Evolutionary conservation across 2,888 invertebrate genomes (phyloP).

Genomic region (Melolontha melolontha): DNA sequence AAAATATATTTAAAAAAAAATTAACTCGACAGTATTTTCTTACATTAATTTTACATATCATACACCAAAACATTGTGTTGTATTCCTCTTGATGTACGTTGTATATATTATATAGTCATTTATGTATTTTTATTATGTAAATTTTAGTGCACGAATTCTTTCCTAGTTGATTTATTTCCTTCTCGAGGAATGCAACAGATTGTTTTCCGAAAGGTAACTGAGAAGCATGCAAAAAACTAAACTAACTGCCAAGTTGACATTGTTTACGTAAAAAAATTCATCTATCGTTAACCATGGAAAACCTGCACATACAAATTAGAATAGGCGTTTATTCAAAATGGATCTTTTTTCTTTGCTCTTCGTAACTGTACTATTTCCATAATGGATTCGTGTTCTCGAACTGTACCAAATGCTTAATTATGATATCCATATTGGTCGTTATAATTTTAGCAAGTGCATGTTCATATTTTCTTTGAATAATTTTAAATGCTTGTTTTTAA

Average conservation of each 20-base stretch:
- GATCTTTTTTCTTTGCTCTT: slow-evolving; percentile 35
- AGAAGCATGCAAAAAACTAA: slow-evolving; percentile 32
- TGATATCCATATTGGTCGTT: slow-evolving; percentile 20
- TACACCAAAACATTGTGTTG: slow-evolving; percentile 17
- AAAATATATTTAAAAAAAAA: slow-evolving; percentile 36
- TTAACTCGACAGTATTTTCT: slow-evolving; percentile 44
- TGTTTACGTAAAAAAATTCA: slow-evolving; percentile 47
- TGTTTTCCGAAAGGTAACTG: slow-evolving; percentile 22
- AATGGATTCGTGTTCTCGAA: slow-evolving; percentile 27
- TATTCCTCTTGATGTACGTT: slow-evolving; percentile 21
- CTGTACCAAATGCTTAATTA: slow-evolving; percentile 32
- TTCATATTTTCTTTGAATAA: slow-evolving; percentile 10
- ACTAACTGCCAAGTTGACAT: slow-evolving; percentile 40
- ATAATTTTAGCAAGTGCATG: slow-evolving; percentile 19
- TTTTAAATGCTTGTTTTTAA: slow-evolving; percentile 31
- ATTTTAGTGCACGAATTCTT: slow-evolving; percentile 37
- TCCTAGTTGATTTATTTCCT: slow-evolving; percentile 28
- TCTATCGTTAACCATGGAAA: slow-evolving; percentile 51
- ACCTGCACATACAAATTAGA: slow-evolving; percentile 44
- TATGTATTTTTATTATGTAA: slow-evolving; percentile 39
- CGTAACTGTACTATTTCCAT: slow-evolving; percentile 13
- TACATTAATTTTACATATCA: slow-evolving; percentile 45
- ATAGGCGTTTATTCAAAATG: slow-evolving; percentile 41
- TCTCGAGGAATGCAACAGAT: slow-evolving; percentile 14
- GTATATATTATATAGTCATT: slow-evolving; percentile 42